Evolutionary conservation across 2,113 vertebrate genomes (phyloP).

Genomic region (Equus przewalskii): DNA sequence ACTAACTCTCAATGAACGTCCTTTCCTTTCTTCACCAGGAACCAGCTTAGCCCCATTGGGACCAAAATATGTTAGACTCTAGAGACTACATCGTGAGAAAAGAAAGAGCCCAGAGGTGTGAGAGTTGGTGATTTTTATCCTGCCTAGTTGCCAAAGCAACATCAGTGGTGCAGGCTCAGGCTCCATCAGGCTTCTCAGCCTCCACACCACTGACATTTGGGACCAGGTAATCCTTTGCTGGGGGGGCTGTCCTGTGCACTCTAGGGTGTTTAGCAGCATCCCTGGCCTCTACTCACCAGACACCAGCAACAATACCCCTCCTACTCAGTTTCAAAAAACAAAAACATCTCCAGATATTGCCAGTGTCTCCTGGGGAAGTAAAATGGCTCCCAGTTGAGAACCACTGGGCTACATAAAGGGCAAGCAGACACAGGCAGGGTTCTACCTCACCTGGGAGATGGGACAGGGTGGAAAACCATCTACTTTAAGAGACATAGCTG

Average conservation of each 20-base stretch:
- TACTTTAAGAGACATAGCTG: not conserved
- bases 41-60: not conserved
- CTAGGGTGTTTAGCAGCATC: not conserved
- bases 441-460: not conserved
- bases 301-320: not conserved
- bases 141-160: too few species aligned
- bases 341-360: not conserved
- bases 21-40: not conserved
- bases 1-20: not conserved
- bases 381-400: not conserved
- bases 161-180: fast-evolving
- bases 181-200: not conserved
- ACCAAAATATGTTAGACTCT: not conserved
- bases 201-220: not conserved
- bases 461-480: not conserved
- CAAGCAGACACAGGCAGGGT: not conserved
- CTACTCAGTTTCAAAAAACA: not conserved
- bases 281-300: not conserved
- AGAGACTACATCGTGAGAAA: not conserved
- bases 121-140: not conserved
- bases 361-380: not conserved
- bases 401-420: not conserved
- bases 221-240: not conserved
- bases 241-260: not conserved
- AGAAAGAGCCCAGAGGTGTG: not conserved